Percentiles rank a stretch among this genome's conserved stretches.
These are phyloP conservation scores for Meandrina meandrites DNA, from an alignment of 92 coral and sea anemone genomes.

Conservation along the genomic window DNA sequence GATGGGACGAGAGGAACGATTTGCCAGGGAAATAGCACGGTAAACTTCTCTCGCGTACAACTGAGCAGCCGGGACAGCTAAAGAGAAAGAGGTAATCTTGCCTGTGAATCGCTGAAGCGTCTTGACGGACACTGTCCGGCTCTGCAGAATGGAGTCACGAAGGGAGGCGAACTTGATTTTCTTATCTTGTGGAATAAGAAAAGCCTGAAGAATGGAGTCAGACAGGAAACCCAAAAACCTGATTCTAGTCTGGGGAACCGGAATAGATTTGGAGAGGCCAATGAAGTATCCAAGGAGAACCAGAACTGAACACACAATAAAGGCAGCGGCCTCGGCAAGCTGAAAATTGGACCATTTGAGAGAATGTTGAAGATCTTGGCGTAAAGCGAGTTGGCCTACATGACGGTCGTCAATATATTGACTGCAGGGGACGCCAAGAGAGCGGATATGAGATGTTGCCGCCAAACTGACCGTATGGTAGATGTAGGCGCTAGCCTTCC, in stretches of 20 bases:
- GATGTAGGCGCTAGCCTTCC: conserved; percentile 3
- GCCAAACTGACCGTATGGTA: conserved; percentile 2
- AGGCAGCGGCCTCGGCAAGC: conserved; percentile 55
- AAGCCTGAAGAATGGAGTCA: conserved; percentile 11
- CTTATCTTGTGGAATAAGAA: conserved; percentile 13
- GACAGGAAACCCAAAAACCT: conserved; percentile 20
- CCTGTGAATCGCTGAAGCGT: too few relatives aligned
- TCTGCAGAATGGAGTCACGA: conserved; percentile 10
- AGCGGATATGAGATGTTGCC: background rate
- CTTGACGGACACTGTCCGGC: too few relatives aligned
- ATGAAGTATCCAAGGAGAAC: conserved; percentile 29
- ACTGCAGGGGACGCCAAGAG: too few relatives aligned
- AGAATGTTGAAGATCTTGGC: conserved; percentile 33
- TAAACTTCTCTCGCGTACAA: too few relatives aligned
- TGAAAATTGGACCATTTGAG: conserved; percentile 44
- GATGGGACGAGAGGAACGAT: too few relatives aligned
- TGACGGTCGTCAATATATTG: too few relatives aligned
- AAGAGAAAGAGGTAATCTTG: too few relatives aligned
- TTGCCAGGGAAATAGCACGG: too few relatives aligned
- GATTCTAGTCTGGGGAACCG: conserved; percentile 1
- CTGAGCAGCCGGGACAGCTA: too few relatives aligned
- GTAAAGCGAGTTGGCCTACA: too few relatives aligned
- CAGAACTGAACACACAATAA: conserved; percentile 36
- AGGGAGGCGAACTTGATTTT: conserved; percentile 13
- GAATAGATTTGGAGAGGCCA: conserved; percentile 1